phyloP scores from a whole-genome alignment of 2,888 invertebrate species.

The Limenitis camilla region DNA sequence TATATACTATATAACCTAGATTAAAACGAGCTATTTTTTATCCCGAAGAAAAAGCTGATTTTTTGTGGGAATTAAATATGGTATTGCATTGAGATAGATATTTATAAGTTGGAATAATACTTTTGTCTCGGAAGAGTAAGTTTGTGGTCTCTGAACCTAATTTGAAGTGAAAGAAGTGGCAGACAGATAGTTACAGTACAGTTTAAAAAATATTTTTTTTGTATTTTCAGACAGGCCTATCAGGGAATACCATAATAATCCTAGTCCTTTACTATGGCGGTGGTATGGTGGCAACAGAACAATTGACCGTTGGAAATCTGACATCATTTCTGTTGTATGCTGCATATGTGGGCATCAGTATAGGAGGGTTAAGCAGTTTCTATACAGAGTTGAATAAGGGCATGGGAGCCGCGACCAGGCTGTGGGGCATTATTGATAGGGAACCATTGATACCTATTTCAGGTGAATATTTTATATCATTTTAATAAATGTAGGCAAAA shows the following conservation, averaged over 20 bases:
- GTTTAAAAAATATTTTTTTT: neutral
- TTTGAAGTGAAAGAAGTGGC: too few relatives aligned
- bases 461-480: slow-evolving; percentile 55
- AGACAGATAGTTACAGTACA: too few relatives aligned
- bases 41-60: too few relatives aligned
- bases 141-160: too few relatives aligned
- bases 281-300: slow-evolving; percentile 85
- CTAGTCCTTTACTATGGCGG: slow-evolving; percentile 95
- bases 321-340: slow-evolving; percentile 97
- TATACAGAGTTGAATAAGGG: slow-evolving; percentile 96
- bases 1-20: too few relatives aligned
- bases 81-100: too few relatives aligned
- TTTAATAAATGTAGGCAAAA: neutral
- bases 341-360: slow-evolving; percentile 92
- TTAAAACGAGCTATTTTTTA: too few relatives aligned
- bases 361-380: slow-evolving; percentile 92
- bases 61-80: too few relatives aligned
- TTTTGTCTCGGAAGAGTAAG: too few relatives aligned
- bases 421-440: slow-evolving; percentile 93
- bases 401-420: slow-evolving; percentile 89
- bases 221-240: slow-evolving; percentile 82
- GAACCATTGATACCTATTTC: slow-evolving; percentile 82
- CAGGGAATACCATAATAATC: slow-evolving; percentile 92
- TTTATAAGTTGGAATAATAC: too few relatives aligned
- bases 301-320: slow-evolving; percentile 88